Base-by-base conservation (phyloP, 2,113 vertebrate genomes). In the Ibidorhyncha struthersii region DNA sequence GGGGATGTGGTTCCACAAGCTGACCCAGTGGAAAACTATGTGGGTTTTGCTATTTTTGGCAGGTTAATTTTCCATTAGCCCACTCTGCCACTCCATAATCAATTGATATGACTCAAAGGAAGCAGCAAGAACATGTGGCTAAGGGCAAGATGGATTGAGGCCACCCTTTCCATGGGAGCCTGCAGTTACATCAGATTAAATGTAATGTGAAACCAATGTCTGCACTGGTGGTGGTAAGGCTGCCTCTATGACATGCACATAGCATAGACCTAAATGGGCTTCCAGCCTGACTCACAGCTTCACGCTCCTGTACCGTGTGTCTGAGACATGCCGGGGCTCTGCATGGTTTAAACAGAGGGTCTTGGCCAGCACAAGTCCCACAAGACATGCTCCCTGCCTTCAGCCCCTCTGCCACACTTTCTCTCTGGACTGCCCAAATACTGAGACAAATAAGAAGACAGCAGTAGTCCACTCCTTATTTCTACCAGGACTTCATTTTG, bases 51-150 rank as follows among this genome's bases (percentile, higher is more conserved):
- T 79, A 9, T 45, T 91, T 87, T 30, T 32, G 65, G 70, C 38
- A 32, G 20, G 41, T 26, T 85, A 53, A 55, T 95, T 94, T 94
- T 90, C 61, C 56, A 85, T 79, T 74, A 91, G 59, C n/a, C 32
- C 66, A 36, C 52, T 89, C 55, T 82, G 36, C 73, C 9, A 3
- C 73, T 95, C 87, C 56, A 67, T 78, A 87, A 93, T 89, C 94
- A 96, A 94, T 81, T 62, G 73, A 55, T 67, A 85, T 3, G 32
- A 90, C 52, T 85, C 8, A 13, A 97, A 93, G 82, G 50, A 95
- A 94, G 78, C 65, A 87, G 65, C 36, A 74, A 82, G 69, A 91
- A 49, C 50, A 79, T 29, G 52, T 74, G 78, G 61, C 73, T 77
- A 82, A 73, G 58, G 45, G 59, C 58, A 85, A 93, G 65, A 90